Evolutionary conservation across 2,113 vertebrate genomes (phyloP).

Genomic region (Polypterus bichir): DNA sequence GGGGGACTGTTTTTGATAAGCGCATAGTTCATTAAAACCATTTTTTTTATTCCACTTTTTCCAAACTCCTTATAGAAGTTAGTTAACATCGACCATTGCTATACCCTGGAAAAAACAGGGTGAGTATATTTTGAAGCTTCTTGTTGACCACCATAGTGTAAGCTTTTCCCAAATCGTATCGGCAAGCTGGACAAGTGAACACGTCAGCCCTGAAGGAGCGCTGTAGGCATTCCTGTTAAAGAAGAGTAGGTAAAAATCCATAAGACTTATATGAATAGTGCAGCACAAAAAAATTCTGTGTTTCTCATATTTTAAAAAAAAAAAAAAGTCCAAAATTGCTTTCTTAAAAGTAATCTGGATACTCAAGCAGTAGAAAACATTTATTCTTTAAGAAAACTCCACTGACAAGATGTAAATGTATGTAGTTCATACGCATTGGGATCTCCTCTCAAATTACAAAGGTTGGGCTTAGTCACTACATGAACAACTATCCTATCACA

Average conservation of each 20-base stretch:
- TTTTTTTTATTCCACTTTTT: neutral
- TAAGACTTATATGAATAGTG: neutral
- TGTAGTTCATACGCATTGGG: no score
- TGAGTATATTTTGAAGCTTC: constrained; percentile 68
- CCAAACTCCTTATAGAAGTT: neutral
- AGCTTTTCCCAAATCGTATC: constrained; percentile 73
- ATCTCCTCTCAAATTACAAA: no score
- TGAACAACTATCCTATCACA: no score
- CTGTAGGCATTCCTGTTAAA: constrained; percentile 77
- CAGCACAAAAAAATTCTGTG: neutral
- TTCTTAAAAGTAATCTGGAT: no score
- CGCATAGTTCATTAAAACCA: constrained; percentile 29
- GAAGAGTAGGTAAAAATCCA: neutral
- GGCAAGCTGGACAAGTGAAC: constrained; percentile 86
- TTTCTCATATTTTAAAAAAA: no score
- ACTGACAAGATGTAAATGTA: no score
- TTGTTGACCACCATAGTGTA: constrained; percentile 74
- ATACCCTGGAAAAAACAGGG: constrained; percentile 91
- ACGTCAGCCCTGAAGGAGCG: constrained; percentile 85
- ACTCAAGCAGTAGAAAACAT: no score
- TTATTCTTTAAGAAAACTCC: no score
- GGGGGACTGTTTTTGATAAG: no score
- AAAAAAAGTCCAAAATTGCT: no score
- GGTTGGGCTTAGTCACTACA: no score
- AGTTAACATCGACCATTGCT: constrained; percentile 78